Evolutionary conservation across 2,113 vertebrate species (phyloP).

Genomic region (Daphoenositta chrysoptera): DNA sequence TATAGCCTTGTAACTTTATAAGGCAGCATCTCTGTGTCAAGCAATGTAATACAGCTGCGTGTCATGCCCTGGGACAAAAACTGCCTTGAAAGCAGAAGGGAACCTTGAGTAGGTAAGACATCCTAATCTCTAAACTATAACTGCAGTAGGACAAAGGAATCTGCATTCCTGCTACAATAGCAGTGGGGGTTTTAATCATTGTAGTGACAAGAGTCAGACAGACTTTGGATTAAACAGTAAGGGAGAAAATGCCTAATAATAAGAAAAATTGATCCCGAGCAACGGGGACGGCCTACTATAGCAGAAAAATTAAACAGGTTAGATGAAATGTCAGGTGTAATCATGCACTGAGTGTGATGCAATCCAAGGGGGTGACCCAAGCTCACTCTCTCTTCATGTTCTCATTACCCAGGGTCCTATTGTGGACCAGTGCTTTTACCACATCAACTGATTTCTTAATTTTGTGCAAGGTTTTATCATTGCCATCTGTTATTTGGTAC

Average conservation of each 20-base stretch:
- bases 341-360: background rate
- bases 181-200: background rate
- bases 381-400: background rate
- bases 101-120: background rate
- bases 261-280: background rate
- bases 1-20: background rate
- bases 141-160: background rate
- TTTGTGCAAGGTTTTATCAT: background rate
- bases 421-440: background rate
- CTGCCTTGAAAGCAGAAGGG: background rate
- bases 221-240: background rate
- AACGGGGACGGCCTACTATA: background rate
- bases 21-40: background rate
- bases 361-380: background rate
- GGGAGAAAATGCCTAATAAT: background rate
- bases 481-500: background rate
- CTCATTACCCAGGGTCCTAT: background rate
- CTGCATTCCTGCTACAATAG: background rate
- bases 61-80: background rate
- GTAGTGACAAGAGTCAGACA: background rate
- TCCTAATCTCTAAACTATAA: background rate
- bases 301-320: background rate
- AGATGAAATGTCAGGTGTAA: conserved; percentile 4
- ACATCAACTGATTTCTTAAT: background rate
- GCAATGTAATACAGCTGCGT: background rate